phyloP scores from a whole-genome alignment of 1,140 invertebrate genomes.

The Dreissena rostriformis region DNA sequence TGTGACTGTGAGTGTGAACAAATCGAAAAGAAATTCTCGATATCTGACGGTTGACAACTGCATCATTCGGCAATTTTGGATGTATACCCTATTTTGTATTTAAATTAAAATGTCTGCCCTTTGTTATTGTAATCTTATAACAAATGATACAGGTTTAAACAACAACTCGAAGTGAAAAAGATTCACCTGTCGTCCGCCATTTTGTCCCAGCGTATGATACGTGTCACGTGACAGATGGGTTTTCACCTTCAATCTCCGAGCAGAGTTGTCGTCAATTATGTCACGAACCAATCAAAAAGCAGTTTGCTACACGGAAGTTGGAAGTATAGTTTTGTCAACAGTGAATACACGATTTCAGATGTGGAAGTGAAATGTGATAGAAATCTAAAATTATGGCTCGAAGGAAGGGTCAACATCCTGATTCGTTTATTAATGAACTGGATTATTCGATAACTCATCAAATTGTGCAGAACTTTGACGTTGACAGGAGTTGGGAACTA shows the following conservation, averaged over 20 bases:
- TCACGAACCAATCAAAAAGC: conserved; percentile 26
- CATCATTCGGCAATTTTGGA: too few relatives aligned
- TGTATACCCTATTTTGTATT: too few relatives aligned
- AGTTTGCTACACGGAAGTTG: conserved; percentile 14
- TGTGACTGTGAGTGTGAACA: too few relatives aligned
- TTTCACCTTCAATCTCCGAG: conserved; percentile 5
- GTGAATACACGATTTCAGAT: neutral
- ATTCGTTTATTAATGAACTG: conserved; percentile 42
- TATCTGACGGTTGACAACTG: too few relatives aligned
- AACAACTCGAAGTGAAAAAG: too few relatives aligned
- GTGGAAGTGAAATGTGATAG: neutral
- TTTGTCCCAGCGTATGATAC: conserved; percentile 35
- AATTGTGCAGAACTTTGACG: conserved; percentile 55
- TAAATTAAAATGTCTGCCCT: too few relatives aligned
- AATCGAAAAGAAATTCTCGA: too few relatives aligned
- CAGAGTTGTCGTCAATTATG: neutral
- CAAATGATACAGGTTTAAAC: too few relatives aligned
- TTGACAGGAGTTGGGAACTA: conserved; percentile 60
- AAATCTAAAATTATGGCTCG: conserved; percentile 20
- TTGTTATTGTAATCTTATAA: too few relatives aligned
- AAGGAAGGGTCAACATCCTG: conserved; percentile 28
- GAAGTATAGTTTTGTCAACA: neutral
- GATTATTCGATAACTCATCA: conserved; percentile 49
- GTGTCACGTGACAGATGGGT: conserved; percentile 40
- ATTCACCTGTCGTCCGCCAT: conserved; percentile 23